Base-by-base conservation (phyloP, 2,113 vertebrate species). In the Pheucticus melanocephalus region DNA sequence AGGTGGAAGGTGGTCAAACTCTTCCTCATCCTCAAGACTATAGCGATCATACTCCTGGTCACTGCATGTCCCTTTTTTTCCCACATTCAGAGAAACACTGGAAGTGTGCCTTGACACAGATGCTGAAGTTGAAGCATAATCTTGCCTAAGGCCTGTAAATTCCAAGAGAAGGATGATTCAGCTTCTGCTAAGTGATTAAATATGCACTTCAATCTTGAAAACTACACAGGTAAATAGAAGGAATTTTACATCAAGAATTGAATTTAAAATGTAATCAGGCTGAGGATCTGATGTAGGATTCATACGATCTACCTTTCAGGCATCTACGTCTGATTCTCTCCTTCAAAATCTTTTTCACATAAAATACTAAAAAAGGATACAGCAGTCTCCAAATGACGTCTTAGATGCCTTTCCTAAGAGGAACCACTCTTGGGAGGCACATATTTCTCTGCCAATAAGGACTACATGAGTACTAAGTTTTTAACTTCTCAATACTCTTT, bases 91-190 rank as follows among this genome's bases (percentile, higher is more conserved):
- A 39, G 99, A 99, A 78, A 99, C 97, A 63, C 97, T 99, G 65
- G 99, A 99, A 89, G 98, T 99, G 89, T 99, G 98, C 69, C 98
- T 98, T 72, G 99, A 98, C 73, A 97, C 97, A 18, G 99, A 99
- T 45, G 98, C 98, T 72, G 99, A 99, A 90, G 99, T 99, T 64
- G 99, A 99, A 94, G 99, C 99, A 65, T 99, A 99, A 96, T 99
- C 99, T 98, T 99, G 99, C 82, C 99, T 98, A 82, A 99, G 99
- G 97, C 99, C 99, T 99, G 61, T 15, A 88, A 92, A 95, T 96
- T 33, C 65, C 63, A 80, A 92, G 44, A 63, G 45, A 57, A 93
- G 37, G 42, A 70, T 28, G 56, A 90, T 66, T 95, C 8, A 27
- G 56, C 72, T 96, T 75, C 76, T 86, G 47, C 18, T 24, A 80